Conservation (phyloP, 2,888 invertebrate genomes). For the Aphodius sticticus region DNA sequence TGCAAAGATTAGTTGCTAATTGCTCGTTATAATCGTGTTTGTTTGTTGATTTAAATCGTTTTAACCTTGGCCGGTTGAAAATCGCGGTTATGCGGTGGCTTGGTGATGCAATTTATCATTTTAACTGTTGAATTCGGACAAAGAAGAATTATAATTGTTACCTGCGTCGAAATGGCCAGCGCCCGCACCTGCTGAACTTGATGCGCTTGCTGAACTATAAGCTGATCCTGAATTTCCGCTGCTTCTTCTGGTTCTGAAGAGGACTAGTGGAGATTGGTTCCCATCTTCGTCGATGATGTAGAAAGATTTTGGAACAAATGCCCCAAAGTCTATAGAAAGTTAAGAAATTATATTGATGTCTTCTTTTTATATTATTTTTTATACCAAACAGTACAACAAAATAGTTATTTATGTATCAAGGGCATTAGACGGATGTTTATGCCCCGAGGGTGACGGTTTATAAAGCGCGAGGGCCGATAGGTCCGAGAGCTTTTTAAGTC, state of each 20-base stretch:
- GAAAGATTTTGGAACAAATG: constrained; percentile 67
- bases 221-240: constrained; percentile 39
- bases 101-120: constrained; percentile 7
- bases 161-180: constrained; percentile 30
- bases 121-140: neutral
- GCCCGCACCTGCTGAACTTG: constrained; percentile 30
- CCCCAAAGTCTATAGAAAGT: neutral
- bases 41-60: neutral
- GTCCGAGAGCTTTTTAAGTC: no score
- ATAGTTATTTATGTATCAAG: no score
- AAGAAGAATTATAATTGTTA: neutral
- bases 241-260: constrained; percentile 47
- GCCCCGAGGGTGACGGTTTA: no score
- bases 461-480: no score
- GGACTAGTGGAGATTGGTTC: constrained; percentile 60
- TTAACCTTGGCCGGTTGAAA: neutral
- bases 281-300: constrained; percentile 67
- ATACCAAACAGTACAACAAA: no score
- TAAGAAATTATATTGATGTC: no score
- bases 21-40: neutral
- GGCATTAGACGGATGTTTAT: no score
- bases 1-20: neutral
- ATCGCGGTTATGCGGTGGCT: no score
- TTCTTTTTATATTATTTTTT: no score
- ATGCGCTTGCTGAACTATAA: constrained; percentile 37